phyloP scores from a whole-genome alignment of 2,113 vertebrate species.

The Pomatostomus ruficeps region DNA sequence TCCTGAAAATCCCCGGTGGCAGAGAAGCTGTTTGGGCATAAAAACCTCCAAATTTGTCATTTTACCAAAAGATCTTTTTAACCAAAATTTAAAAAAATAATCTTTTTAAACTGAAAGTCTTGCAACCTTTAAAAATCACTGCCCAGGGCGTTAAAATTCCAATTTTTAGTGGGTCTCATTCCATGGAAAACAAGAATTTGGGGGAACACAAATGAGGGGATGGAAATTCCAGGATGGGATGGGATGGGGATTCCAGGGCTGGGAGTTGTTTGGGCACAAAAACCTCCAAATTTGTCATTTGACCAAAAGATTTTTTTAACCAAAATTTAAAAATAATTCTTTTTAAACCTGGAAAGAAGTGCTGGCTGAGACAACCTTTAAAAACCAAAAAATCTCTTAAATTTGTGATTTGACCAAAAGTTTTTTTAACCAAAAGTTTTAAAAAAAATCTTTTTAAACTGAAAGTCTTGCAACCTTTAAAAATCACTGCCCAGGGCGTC shows the following conservation, averaged over 20 bases:
- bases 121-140: neutral
- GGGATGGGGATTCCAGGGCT: neutral
- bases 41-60: neutral
- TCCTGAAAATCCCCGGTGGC: neutral
- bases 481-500: neutral
- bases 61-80: neutral
- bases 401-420: too few species aligned
- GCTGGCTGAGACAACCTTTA: neutral
- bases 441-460: too few species aligned
- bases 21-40: neutral
- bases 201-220: neutral
- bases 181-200: neutral
- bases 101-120: too few species aligned
- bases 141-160: neutral
- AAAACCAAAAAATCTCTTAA: too few species aligned
- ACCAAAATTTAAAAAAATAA: neutral
- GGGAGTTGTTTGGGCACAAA: neutral
- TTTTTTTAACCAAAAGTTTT: too few species aligned
- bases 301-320: neutral
- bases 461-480: neutral
- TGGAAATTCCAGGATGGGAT: too few species aligned
- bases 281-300: neutral
- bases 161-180: neutral
- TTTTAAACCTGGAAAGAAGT: neutral
- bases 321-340: neutral